phyloP scores from a whole-genome alignment of 1,140 invertebrate genomes.

The Caerostris extrusa region DNA sequence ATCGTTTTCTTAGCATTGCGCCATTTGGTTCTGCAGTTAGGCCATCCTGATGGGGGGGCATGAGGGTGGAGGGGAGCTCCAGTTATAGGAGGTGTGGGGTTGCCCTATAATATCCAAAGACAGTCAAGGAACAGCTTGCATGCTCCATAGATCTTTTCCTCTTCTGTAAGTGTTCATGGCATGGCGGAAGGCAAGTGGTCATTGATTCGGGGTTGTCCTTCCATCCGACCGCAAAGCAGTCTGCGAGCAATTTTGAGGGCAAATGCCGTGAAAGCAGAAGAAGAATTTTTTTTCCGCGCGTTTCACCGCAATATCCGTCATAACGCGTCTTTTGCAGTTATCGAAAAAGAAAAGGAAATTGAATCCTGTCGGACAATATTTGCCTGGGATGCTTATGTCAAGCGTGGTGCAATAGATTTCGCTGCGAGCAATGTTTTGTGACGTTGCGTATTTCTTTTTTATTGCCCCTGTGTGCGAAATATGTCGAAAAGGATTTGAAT shows the following conservation, averaged over 20 bases:
- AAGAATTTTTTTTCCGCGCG: slow-evolving; percentile 20
- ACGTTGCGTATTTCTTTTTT: background rate
- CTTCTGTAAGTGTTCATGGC: slow-evolving; percentile 56
- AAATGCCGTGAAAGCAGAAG: slow-evolving; percentile 65
- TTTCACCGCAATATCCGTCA: slow-evolving; percentile 10
- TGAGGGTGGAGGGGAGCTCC: background rate
- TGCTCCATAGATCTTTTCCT: slow-evolving; percentile 73
- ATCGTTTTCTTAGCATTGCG: slow-evolving; percentile 75
- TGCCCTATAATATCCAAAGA: slow-evolving; percentile 69
- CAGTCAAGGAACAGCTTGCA: slow-evolving; percentile 71
- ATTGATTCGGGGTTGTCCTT: slow-evolving; percentile 61
- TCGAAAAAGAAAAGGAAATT: slow-evolving; percentile 6
- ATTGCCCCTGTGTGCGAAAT: background rate
- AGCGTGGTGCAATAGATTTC: background rate
- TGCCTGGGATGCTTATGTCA: background rate
- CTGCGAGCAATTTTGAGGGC: slow-evolving; percentile 52
- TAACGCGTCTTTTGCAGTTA: slow-evolving; percentile 5
- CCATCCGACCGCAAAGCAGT: slow-evolving; percentile 41
- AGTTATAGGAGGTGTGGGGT: slow-evolving; percentile 38
- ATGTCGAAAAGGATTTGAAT: background rate
- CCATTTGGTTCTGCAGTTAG: slow-evolving; percentile 73
- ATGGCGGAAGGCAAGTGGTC: slow-evolving; percentile 37
- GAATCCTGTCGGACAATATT: slow-evolving; percentile 24
- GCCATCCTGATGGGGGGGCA: slow-evolving; percentile 23
- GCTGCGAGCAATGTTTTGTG: background rate